Evolutionary conservation across 2,888 invertebrate genomes (phyloP).

Genomic region (Parnassius apollo): DNA sequence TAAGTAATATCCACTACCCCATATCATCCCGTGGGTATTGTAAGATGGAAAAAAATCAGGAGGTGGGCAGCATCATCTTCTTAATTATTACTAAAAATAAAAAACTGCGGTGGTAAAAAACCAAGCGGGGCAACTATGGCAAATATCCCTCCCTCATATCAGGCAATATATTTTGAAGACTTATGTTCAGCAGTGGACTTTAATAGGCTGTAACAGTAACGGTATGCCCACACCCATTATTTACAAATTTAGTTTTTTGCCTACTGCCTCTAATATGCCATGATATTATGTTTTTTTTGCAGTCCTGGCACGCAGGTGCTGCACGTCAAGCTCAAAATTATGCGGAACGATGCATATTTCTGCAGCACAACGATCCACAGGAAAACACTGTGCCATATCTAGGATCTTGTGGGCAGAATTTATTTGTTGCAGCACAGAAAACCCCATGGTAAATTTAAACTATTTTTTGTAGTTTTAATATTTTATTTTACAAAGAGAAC

Average conservation of each 20-base stretch:
- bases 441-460: constrained; percentile 84
- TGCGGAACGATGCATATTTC: constrained; percentile 85
- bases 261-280: not conserved
- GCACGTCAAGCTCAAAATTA: constrained; percentile 87
- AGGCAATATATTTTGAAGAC: too few relatives aligned
- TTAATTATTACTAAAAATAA: too few relatives aligned
- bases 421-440: constrained; percentile 89
- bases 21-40: too few relatives aligned
- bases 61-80: too few relatives aligned
- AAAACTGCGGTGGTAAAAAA: too few relatives aligned
- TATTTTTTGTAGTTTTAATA: constrained; percentile 27
- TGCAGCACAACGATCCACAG: constrained; percentile 85
- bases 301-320: constrained; percentile 88
- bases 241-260: not conserved
- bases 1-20: too few relatives aligned
- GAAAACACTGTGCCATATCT: constrained; percentile 84
- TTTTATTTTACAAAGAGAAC: too few relatives aligned
- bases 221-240: not conserved
- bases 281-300: constrained; percentile 33
- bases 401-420: constrained; percentile 90
- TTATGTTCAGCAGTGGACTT: too few relatives aligned
- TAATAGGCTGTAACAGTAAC: too few relatives aligned
- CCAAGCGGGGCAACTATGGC: too few relatives aligned
- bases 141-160: too few relatives aligned
- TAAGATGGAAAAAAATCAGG: too few relatives aligned